Base-by-base conservation (phyloP, 2,797 vertebrate genomes). In the Sebastiscus tertius region DNA sequence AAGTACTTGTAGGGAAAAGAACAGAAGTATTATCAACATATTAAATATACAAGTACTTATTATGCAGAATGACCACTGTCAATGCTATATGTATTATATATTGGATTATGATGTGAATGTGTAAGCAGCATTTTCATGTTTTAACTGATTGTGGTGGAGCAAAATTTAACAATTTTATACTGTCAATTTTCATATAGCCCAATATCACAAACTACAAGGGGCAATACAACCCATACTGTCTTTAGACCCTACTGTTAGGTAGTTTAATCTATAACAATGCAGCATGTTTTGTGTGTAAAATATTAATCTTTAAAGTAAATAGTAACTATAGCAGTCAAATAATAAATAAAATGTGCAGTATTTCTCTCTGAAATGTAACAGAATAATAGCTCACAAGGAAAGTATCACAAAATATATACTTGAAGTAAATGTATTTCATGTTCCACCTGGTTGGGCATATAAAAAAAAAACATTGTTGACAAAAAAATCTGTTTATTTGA, bases 401-500 rank as follows among this genome's bases (percentile, higher is more conserved):
- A 75, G 6, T 22, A 63, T 3, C 5, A 6, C 1, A 56, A 69
- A 26, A 9, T 26, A 0, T 42, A 18, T 6, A 36, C 12, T 61
- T 26, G 12, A 13, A 24, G n/a, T 46, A 27, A 33, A 69, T 31
- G 4, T 29, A 55, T 13, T 42, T 42, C 14, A 46, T 52, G 4
- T 70, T 65, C 5, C 31, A 62, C 2, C 13, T 39, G 13, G 70
- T 36, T 8, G 49, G 4, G 11, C 5, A 73, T 29, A 49, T 61
- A 16, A 11, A 60, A 65, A 59, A 70, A 55, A 61, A 7, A 26
- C 11, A 58, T 46, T 36, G 8, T 31, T 60, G 54, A 3, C 29
- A 77, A 79, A 75, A 49, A 61, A 61, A 62, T 26, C 1, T 0
- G 12, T 90, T 92, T 86, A 89, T 87, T 90, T 59, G 5, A 31